A percentile compares a stretch with the other conserved stretches of the same genome.
phyloP scores from a whole-genome alignment of 35 echinoderm and acorn worm genomes.

The Hemicentrotus pulcherrimus region DNA sequence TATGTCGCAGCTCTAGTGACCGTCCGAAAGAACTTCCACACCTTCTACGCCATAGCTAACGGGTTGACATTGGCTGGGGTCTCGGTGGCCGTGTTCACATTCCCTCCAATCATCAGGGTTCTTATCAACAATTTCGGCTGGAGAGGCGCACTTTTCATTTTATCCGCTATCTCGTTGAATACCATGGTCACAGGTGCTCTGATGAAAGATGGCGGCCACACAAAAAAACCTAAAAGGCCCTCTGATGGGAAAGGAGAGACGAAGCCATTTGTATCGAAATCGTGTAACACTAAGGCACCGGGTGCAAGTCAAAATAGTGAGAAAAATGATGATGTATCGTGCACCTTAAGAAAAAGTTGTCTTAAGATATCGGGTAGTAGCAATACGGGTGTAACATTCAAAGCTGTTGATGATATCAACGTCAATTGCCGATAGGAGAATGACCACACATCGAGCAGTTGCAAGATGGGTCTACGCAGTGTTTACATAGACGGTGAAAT shows the following conservation, averaged over 20 bases:
- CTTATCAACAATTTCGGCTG: conserved; percentile 29
- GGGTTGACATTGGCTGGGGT: conserved; percentile 30
- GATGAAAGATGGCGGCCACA: neutral
- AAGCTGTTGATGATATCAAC: neutral
- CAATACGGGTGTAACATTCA: neutral
- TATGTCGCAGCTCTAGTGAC: conserved; percentile 40
- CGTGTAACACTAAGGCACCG: neutral
- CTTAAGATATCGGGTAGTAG: neutral
- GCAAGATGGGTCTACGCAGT: neutral
- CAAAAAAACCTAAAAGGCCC: neutral
- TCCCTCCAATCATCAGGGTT: conserved; percentile 35
- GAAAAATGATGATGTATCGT: neutral
- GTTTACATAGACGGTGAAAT: neutral
- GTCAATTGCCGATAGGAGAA: neutral
- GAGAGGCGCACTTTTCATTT: conserved; percentile 13
- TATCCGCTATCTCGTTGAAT: conserved; percentile 37
- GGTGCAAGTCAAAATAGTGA: neutral
- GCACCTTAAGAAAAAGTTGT: neutral
- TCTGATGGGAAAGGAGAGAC: neutral
- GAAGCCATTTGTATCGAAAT: neutral
- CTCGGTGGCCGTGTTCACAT: conserved; percentile 32
- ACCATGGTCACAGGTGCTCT: conserved; percentile 35
- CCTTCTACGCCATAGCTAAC: conserved; percentile 7
- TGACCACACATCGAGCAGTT: neutral
- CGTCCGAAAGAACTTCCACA: neutral